These are phyloP conservation scores for Agapornis roseicollis DNA, from an alignment of 2,113 vertebrate species.

Conservation along the genomic window DNA sequence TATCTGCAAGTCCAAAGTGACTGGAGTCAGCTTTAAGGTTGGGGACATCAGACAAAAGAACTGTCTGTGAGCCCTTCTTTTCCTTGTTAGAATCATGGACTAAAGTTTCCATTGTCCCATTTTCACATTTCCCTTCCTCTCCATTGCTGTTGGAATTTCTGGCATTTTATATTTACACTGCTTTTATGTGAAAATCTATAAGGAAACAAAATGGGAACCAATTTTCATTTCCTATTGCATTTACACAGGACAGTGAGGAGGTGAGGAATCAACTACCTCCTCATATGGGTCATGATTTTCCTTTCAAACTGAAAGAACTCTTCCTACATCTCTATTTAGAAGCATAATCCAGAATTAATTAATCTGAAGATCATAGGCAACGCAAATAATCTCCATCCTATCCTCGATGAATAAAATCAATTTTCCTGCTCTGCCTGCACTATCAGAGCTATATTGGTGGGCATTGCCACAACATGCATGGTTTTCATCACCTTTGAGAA, in stretches of 20 bases:
- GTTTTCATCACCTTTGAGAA: background rate
- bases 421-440: background rate
- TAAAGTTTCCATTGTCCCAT: background rate
- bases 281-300: background rate
- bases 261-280: background rate
- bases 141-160: background rate
- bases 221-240: background rate
- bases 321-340: background rate
- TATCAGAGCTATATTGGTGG: background rate
- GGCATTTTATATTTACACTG: background rate
- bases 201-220: background rate
- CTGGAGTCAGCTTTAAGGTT: background rate
- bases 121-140: background rate
- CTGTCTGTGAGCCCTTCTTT: background rate
- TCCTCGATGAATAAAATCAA: background rate
- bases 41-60: background rate
- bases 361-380: background rate
- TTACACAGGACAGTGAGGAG: background rate
- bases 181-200: background rate
- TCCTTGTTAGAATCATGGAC: accelerated
- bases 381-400: background rate
- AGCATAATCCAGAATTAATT: background rate
- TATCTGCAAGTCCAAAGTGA: background rate
- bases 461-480: background rate
- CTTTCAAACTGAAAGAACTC: background rate